Evolutionary conservation across 2,113 vertebrate species (phyloP).

Genomic region (Trinectes maculatus): DNA sequence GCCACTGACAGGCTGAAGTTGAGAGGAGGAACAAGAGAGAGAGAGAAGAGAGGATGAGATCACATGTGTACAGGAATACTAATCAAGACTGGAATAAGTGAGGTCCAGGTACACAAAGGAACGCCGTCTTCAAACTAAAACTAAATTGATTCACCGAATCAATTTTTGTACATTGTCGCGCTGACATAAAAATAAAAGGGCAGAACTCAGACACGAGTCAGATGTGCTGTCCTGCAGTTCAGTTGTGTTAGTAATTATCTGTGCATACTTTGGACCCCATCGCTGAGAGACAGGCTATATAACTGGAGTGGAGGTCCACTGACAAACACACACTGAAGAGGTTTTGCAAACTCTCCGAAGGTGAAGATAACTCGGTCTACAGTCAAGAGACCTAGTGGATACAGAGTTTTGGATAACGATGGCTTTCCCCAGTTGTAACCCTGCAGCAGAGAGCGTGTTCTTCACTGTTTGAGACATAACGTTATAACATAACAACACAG

Average conservation of each 20-base stretch:
- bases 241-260: too few relatives aligned
- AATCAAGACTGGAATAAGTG: constrained; percentile 12
- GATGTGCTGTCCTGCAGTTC: too few relatives aligned
- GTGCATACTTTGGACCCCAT: too few relatives aligned
- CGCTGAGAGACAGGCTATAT: not conserved
- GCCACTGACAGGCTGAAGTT: constrained; percentile 10
- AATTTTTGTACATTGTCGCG: too few relatives aligned
- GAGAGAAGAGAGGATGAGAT: not conserved
- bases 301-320: not conserved
- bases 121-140: too few relatives aligned
- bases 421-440: not conserved
- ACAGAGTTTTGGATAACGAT: not conserved
- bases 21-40: not conserved
- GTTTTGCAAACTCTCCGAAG: not conserved
- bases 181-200: too few relatives aligned
- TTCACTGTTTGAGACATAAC: not conserved
- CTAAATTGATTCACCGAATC: too few relatives aligned
- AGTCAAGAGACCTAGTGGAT: not conserved
- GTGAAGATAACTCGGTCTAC: not conserved
- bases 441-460: not conserved
- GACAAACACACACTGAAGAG: not conserved
- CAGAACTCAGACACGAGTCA: too few relatives aligned
- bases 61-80: constrained; percentile 31
- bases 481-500: not conserved
- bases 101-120: not conserved